These are phyloP conservation scores for Malaclemys terrapin DNA, from an alignment of 2,113 vertebrate genomes.

Conservation along the genomic window DNA sequence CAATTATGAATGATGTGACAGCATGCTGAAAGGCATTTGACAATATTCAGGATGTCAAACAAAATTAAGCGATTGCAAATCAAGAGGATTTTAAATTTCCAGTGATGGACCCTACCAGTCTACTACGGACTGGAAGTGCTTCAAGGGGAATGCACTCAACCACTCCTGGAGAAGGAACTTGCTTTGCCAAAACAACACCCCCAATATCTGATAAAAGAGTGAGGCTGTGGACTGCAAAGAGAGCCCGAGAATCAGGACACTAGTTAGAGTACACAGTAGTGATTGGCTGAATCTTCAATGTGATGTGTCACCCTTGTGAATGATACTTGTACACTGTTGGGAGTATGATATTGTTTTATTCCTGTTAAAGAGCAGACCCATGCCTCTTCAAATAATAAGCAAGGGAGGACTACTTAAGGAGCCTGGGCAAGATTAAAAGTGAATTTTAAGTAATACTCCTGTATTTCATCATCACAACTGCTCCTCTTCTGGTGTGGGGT, in stretches of 20 bases:
- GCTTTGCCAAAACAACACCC: not conserved
- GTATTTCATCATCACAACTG: not conserved
- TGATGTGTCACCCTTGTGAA: not conserved
- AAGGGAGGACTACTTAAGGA: not conserved
- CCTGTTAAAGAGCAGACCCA: not conserved
- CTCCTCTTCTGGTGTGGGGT: not conserved
- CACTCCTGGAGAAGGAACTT: not conserved
- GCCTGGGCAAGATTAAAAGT: not conserved
- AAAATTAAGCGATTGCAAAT: not conserved
- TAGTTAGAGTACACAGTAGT: not conserved
- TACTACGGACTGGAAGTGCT: fast-evolving
- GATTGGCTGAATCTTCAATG: not conserved
- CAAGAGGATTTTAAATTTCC: not conserved
- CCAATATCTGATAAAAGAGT: not conserved
- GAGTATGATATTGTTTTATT: not conserved
- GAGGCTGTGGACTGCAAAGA: not conserved
- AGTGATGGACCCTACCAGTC: not conserved
- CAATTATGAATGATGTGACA: not conserved
- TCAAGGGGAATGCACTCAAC: not conserved
- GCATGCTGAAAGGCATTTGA: not conserved
- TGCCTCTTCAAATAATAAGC: not conserved
- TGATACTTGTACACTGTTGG: not conserved
- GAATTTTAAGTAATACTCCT: not conserved
- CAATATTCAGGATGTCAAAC: not conserved
- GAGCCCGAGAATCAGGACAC: not conserved